Percentiles rank a stretch among this genome's conserved stretches.
Evolutionary conservation across 1,140 invertebrate genomes (phyloP).

Genomic region (Pentalonia nigronervosa): DNA sequence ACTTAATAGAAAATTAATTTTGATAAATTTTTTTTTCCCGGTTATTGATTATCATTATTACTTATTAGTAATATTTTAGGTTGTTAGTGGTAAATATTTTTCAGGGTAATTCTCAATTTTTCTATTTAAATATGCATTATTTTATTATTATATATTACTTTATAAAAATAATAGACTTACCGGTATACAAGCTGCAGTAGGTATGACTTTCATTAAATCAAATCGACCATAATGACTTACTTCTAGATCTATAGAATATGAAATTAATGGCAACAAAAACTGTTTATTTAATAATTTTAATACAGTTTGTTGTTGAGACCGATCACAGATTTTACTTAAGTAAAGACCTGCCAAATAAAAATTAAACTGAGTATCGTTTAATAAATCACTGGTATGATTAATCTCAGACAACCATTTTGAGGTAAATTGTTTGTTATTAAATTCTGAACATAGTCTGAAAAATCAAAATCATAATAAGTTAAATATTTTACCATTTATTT

Average conservation of each 20-base stretch:
- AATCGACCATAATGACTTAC: neutral
- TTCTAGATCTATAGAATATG: conserved; percentile 43
- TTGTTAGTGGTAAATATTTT: neutral
- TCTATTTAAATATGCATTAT: neutral
- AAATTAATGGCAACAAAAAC: conserved; percentile 34
- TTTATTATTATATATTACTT: neutral
- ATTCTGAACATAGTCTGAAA: conserved; percentile 42
- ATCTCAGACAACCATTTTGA: conserved; percentile 45
- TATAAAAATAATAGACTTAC: neutral
- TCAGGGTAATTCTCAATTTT: neutral
- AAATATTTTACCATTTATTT: neutral
- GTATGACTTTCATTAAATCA: conserved; percentile 45
- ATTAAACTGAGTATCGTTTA: conserved; percentile 31
- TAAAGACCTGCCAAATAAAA: conserved; percentile 45
- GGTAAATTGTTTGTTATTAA: neutral
- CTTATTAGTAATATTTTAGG: neutral
- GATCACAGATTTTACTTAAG: conserved; percentile 31
- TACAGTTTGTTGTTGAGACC: conserved; percentile 2
- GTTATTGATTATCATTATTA: neutral
- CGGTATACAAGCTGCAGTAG: conserved; percentile 31
- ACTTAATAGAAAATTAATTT: neutral
- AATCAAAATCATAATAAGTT: neutral
- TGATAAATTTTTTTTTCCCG: too few species aligned
- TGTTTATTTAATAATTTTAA: conserved; percentile 47
- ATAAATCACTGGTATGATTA: conserved; percentile 5